Evolutionary conservation across 2,888 invertebrate genomes (phyloP).

Genomic region (Osmoderma eremita): DNA sequence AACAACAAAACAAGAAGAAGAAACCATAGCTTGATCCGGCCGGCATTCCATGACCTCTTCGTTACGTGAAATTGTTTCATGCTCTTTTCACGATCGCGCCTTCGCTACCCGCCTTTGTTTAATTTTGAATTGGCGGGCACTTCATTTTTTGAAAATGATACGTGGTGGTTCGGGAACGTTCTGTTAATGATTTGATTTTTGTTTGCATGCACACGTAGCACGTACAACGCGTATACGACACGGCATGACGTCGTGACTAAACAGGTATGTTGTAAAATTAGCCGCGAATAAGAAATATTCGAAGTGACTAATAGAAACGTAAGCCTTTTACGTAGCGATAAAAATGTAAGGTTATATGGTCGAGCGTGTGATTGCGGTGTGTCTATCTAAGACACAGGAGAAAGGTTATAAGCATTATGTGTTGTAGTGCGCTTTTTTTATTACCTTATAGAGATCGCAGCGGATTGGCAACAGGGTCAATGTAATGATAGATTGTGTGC

Average conservation of each 20-base stretch:
- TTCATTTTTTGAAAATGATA: background rate
- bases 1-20: slow-evolving; percentile 16
- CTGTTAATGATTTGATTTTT: background rate
- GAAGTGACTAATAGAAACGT: slow-evolving; percentile 36
- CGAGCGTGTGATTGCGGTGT: slow-evolving; percentile 1
- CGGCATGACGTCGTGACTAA: slow-evolving; percentile 33
- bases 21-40: slow-evolving; percentile 1
- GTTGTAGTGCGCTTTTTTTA: slow-evolving; percentile 28
- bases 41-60: slow-evolving; percentile 23
- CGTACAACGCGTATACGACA: no score
- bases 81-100: background rate
- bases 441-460: slow-evolving; percentile 41
- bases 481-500: slow-evolving; percentile 41
- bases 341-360: slow-evolving; percentile 26
- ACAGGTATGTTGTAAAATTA: slow-evolving; percentile 35
- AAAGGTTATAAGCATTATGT: slow-evolving; percentile 37
- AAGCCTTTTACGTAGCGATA: slow-evolving; percentile 34
- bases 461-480: slow-evolving; percentile 39
- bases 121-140: background rate
- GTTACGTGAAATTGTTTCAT: slow-evolving; percentile 22
- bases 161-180: background rate
- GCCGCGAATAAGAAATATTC: slow-evolving; percentile 29
- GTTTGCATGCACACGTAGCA: background rate
- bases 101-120: background rate
- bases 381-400: slow-evolving; percentile 21